phyloP scores from a whole-genome alignment of 2,797 vertebrate genomes.

The Cercopithecus diana region DNA sequence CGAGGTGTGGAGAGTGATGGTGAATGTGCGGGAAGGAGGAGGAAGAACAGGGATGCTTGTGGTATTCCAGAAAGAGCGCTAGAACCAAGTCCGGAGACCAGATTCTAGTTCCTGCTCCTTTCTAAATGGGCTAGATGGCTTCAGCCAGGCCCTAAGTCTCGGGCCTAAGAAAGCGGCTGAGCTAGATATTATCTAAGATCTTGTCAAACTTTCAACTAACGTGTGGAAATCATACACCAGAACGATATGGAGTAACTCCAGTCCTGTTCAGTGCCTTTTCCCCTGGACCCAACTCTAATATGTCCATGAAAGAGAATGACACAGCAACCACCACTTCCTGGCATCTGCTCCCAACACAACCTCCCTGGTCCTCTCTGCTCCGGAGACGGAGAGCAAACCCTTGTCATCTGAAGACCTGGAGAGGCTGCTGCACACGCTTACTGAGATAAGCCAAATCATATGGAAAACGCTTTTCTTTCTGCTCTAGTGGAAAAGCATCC shows the following conservation, averaged over 20 bases:
- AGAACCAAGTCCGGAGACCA: background rate
- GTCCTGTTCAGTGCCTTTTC: background rate
- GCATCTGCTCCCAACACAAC: background rate
- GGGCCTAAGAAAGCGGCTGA: background rate
- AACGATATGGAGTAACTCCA: background rate
- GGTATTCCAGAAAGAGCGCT: fast-evolving
- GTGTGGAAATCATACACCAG: background rate
- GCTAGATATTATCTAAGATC: background rate
- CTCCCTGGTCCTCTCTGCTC: background rate
- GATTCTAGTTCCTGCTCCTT: background rate
- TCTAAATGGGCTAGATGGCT: background rate
- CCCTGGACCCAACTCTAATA: background rate
- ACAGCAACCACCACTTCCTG: background rate
- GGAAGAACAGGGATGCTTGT: background rate
- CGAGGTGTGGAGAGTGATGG: background rate
- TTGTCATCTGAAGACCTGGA: background rate
- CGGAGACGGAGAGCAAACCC: background rate
- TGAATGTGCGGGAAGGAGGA: background rate
- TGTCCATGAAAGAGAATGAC: background rate
- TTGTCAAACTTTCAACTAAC: background rate
- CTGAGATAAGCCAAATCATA: background rate
- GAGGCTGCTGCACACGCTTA: background rate
- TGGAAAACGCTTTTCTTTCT: background rate
- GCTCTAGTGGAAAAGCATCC: background rate
- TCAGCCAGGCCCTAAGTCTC: background rate